Conservation (phyloP, 2,888 invertebrate genomes). For the Augiades crinisus region DNA sequence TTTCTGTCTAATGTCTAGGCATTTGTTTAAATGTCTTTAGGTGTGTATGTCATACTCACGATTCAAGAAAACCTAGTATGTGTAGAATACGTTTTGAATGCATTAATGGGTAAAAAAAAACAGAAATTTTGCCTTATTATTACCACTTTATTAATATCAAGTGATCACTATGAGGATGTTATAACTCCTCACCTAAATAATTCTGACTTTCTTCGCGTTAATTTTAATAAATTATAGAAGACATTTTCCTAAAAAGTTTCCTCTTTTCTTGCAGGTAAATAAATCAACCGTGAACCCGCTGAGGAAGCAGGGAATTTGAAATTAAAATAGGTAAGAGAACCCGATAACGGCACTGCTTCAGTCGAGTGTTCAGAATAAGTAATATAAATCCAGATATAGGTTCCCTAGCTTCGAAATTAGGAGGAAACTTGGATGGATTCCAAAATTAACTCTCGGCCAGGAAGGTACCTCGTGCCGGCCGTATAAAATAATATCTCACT, state of each 20-base stretch:
- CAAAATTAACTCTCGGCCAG: constrained; percentile 38
- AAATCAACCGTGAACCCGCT: constrained; percentile 20
- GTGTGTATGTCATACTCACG: too few species aligned
- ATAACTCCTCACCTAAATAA: too few species aligned
- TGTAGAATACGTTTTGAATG: too few species aligned
- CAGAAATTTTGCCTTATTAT: too few species aligned
- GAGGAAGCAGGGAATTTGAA: constrained; percentile 25
- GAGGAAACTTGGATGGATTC: constrained; percentile 46
- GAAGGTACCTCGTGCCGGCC: constrained; percentile 19
- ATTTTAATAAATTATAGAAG: too few species aligned
- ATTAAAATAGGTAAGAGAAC: constrained; percentile 30
- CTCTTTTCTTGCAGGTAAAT: constrained; percentile 36
- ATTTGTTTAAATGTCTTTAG: too few species aligned
- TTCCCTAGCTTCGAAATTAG: constrained; percentile 40
- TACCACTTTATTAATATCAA: too few species aligned
- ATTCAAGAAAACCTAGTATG: too few species aligned
- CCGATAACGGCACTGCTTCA: constrained; percentile 23
- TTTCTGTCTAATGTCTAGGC: too few species aligned
- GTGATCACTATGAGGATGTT: too few species aligned
- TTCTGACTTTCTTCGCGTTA: too few species aligned
- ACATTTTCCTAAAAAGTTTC: constrained; percentile 26
- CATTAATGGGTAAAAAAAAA: too few species aligned
- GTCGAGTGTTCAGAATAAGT: constrained; percentile 27
- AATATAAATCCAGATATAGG: constrained; percentile 28
- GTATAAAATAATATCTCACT: constrained; percentile 26